A percentile compares a stretch with the other conserved stretches of the same genome.
Evolutionary conservation across 2,888 invertebrate species (phyloP).

Genomic region (Callyntrura sp.): DNA sequence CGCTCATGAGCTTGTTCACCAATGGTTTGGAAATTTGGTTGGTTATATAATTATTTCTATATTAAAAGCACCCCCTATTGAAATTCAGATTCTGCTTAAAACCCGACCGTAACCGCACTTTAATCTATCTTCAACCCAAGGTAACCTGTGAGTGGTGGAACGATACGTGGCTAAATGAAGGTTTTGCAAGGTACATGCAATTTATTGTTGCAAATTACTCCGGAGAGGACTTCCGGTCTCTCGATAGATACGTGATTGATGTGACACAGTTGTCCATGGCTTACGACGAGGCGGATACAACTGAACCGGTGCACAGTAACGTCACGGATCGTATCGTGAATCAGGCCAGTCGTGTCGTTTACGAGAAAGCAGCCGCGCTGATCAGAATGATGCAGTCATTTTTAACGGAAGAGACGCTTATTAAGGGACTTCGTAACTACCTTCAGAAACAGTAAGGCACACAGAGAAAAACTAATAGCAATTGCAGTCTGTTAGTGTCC

Average conservation of each 20-base stretch:
- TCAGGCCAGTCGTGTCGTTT: constrained; percentile 60
- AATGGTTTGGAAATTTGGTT: constrained; percentile 70
- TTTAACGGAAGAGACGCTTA: constrained; percentile 86
- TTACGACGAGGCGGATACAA: constrained; percentile 68
- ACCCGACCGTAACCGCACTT: too few relatives aligned
- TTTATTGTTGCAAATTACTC: constrained; percentile 65
- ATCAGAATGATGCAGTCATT: constrained; percentile 70
- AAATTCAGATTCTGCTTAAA: too few relatives aligned
- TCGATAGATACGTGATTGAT: constrained; percentile 75
- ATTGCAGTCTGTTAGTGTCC: too few relatives aligned
- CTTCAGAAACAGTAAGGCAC: constrained; percentile 77
- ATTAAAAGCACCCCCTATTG: too few relatives aligned
- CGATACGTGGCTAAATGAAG: constrained; percentile 72
- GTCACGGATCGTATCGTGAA: constrained; percentile 38
- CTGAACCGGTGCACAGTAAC: constrained; percentile 52
- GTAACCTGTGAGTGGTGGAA: constrained; percentile 65
- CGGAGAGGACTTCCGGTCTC: constrained; percentile 65
- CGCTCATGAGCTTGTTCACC: constrained; percentile 59
- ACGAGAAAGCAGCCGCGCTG: constrained; percentile 56
- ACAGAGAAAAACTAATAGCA: not conserved
- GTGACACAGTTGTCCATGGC: constrained; percentile 69
- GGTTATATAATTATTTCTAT: too few relatives aligned
- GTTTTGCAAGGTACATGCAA: constrained; percentile 76
- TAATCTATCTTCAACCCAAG: too few relatives aligned
- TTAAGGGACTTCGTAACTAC: constrained; percentile 84